Conservation (phyloP, 2,797 vertebrate species). For the Bradypodion ventrale region DNA sequence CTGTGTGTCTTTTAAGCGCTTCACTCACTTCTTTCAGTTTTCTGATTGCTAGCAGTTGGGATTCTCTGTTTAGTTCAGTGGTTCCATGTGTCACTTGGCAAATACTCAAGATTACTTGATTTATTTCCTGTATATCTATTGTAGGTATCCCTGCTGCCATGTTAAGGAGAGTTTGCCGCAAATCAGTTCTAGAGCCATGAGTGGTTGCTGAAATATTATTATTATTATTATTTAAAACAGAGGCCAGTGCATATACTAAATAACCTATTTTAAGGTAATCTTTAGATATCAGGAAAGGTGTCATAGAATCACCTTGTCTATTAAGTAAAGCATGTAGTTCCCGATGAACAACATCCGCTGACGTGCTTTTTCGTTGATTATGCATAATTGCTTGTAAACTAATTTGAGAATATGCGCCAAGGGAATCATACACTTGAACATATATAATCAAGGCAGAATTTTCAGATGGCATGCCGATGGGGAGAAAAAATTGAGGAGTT, state of each 20-base stretch:
- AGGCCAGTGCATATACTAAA: conserved; percentile 61
- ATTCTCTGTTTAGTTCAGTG: conserved; percentile 20
- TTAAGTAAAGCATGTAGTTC: conserved; percentile 37
- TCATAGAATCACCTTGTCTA: fast-evolving
- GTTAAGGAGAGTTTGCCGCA: conserved; percentile 65
- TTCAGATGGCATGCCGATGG: conserved; percentile 45
- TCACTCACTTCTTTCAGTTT: conserved; percentile 58
- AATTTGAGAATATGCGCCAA: conserved; percentile 63
- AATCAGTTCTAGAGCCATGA: background rate
- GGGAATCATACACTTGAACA: conserved; percentile 61
- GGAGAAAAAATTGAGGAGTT: conserved; percentile 66
- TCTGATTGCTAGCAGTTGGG: conserved; percentile 28
- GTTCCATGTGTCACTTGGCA: conserved; percentile 55
- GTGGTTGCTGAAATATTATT: fast-evolving
- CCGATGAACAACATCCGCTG: background rate
- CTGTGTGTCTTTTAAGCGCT: conserved; percentile 39
- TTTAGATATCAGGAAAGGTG: conserved; percentile 29
- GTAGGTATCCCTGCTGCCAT: conserved; percentile 42
- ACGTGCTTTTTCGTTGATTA: background rate
- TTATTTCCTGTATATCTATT: conserved; percentile 45
- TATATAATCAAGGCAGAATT: conserved; percentile 50
- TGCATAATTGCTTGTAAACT: conserved; percentile 36
- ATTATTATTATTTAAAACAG: conserved; percentile 62
- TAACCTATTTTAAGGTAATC: conserved; percentile 63
- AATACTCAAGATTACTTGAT: conserved; percentile 64